Evolutionary conservation across 1,140 invertebrate species (phyloP).

Genomic region (Orchestia grillus): DNA sequence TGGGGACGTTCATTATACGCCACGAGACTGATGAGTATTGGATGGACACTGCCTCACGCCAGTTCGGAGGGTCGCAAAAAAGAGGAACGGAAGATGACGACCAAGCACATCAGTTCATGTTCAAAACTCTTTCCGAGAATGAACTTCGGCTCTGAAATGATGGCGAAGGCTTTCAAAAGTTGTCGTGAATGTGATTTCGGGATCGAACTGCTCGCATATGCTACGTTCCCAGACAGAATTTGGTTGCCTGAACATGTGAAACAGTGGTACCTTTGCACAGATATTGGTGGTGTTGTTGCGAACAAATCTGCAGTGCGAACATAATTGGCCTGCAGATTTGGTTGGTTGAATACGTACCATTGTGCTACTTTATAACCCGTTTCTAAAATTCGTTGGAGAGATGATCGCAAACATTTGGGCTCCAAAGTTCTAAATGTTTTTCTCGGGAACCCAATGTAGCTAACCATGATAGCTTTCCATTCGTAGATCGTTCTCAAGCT

Average conservation of each 20-base stretch:
- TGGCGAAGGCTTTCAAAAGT: too few species aligned
- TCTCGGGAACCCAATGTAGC: neutral
- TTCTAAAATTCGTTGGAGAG: too few species aligned
- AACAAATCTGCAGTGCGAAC: too few species aligned
- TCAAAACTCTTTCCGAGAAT: neutral
- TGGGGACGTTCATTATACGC: slow-evolving; percentile 34
- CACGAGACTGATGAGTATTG: slow-evolving; percentile 43
- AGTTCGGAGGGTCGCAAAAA: neutral
- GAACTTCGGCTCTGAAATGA: neutral
- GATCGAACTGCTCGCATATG: too few species aligned
- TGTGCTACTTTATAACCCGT: too few species aligned
- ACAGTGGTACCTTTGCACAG: too few species aligned
- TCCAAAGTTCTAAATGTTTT: neutral
- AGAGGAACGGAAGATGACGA: neutral
- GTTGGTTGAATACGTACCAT: neutral
- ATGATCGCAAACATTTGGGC: too few species aligned
- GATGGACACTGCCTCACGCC: neutral
- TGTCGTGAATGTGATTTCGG: too few species aligned
- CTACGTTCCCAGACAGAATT: too few species aligned
- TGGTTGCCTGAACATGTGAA: too few species aligned
- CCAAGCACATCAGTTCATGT: neutral
- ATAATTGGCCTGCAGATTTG: neutral
- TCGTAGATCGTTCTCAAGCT: neutral
- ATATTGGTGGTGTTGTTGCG: too few species aligned
- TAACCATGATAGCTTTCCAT: neutral